Percentiles rank a stretch among this genome's conserved stretches.
phyloP scores from a whole-genome alignment of 2,797 vertebrate genomes.

The Falco cherrug region DNA sequence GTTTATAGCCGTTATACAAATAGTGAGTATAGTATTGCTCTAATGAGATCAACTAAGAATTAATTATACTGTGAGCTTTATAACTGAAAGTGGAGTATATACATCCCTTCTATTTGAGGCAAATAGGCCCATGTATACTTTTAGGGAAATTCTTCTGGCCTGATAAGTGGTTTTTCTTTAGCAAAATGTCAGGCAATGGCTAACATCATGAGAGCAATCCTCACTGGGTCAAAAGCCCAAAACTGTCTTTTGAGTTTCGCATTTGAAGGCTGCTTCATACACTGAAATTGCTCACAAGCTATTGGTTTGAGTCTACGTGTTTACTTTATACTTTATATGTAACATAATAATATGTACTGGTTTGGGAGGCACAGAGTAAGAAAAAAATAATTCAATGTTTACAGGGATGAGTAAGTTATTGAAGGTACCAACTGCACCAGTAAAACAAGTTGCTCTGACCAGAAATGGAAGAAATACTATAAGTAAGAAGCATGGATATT shows the following conservation, averaged over 20 bases:
- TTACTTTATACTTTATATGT: not conserved
- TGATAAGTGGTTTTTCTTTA: not conserved
- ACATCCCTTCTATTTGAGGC: not conserved
- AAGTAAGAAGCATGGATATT: not conserved
- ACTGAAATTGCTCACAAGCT: not conserved
- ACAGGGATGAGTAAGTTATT: not conserved
- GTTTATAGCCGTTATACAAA: not conserved
- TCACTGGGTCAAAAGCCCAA: not conserved
- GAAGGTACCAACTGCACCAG: not conserved
- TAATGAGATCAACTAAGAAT: not conserved
- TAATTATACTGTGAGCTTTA: not conserved
- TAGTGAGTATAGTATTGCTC: not conserved
- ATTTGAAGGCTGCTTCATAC: not conserved
- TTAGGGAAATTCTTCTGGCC: not conserved
- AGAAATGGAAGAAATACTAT: not conserved
- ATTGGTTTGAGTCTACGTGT: not conserved
- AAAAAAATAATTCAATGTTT: not conserved
- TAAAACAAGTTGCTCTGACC: not conserved
- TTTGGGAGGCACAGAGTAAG: not conserved
- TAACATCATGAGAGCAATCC: not conserved
- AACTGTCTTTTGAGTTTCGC: not conserved
- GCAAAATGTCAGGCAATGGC: not conserved
- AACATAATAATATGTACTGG: not conserved
- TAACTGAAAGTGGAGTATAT: not conserved
- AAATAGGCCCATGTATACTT: not conserved